phyloP scores from a whole-genome alignment of 2,113 vertebrate genomes.

The Hippocampus guttulatus region DNA sequence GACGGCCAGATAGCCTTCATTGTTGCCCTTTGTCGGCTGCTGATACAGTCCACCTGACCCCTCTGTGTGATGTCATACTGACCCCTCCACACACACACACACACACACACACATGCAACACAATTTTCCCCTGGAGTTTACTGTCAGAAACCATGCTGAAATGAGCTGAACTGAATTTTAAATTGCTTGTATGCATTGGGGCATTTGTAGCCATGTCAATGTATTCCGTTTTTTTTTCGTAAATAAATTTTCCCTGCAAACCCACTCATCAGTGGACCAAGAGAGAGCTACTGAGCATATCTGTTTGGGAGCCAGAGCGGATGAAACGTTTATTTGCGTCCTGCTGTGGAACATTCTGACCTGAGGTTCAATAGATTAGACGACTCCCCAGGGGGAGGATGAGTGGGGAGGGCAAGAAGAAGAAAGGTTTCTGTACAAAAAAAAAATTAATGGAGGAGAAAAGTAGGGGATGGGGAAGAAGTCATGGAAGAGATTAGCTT shows the following conservation, averaged over 20 bases:
- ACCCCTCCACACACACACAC: not conserved
- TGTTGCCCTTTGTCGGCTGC: not conserved
- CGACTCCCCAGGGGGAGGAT: conserved; percentile 53
- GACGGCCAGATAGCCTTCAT: not conserved
- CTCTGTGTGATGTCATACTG: not conserved
- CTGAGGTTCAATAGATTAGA: conserved; percentile 52
- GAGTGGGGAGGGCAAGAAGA: conserved; percentile 14
- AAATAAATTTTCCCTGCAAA: not conserved
- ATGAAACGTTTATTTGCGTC: conserved; percentile 40
- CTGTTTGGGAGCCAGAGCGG: conserved; percentile 20
- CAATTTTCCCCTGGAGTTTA: not conserved
- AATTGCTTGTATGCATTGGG: not conserved
- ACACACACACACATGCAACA: not conserved
- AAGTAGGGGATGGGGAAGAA: conserved; percentile 28
- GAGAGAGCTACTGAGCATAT: conserved; percentile 21
- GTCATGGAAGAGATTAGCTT: conserved; percentile 6
- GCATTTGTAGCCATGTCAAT: conserved; percentile 1
- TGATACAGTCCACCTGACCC: not conserved
- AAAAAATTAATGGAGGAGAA: conserved; percentile 26
- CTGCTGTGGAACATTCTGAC: conserved; percentile 65
- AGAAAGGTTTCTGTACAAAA: conserved; percentile 30
- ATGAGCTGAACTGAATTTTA: not conserved
- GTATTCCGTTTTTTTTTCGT: not conserved
- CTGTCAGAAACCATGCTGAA: not conserved
- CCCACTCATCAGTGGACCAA: not conserved